Evolutionary conservation across 2,888 invertebrate genomes (phyloP).

Genomic region (Tenthredo notha): DNA sequence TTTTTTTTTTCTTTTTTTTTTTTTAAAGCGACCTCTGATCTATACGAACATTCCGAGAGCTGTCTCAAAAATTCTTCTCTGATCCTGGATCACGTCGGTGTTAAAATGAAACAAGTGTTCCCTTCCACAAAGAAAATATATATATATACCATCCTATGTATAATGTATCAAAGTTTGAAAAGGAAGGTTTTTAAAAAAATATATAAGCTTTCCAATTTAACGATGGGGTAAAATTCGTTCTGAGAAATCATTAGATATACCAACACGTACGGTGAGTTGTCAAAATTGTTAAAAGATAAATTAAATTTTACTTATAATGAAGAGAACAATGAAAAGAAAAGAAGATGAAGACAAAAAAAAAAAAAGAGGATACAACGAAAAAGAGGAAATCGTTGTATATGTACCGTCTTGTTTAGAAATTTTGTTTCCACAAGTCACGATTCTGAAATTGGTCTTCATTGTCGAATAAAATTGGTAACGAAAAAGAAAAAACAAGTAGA

Average conservation of each 20-base stretch:
- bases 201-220: conserved; percentile 10
- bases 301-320: conserved; percentile 13
- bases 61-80: background rate
- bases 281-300: conserved; percentile 6
- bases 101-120: conserved; percentile 34
- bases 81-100: background rate
- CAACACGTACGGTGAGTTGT: background rate
- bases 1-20: conserved; percentile 6
- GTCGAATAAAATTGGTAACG: background rate
- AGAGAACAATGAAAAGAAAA: background rate
- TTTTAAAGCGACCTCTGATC: conserved; percentile 48
- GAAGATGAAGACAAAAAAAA: background rate
- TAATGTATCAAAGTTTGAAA: conserved; percentile 30
- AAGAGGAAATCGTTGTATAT: background rate
- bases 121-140: background rate
- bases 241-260: conserved; percentile 5
- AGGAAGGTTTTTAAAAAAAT: conserved; percentile 21
- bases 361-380: background rate
- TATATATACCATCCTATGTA: background rate
- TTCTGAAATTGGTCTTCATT: conserved; percentile 23
- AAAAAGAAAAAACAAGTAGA: background rate
- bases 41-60: conserved; percentile 36
- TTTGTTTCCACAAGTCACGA: conserved; percentile 38
- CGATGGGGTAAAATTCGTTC: background rate
- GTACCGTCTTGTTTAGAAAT: background rate